Evolutionary conservation across 1,140 invertebrate species (phyloP).

Genomic region (Trinorchestia longiramus): DNA sequence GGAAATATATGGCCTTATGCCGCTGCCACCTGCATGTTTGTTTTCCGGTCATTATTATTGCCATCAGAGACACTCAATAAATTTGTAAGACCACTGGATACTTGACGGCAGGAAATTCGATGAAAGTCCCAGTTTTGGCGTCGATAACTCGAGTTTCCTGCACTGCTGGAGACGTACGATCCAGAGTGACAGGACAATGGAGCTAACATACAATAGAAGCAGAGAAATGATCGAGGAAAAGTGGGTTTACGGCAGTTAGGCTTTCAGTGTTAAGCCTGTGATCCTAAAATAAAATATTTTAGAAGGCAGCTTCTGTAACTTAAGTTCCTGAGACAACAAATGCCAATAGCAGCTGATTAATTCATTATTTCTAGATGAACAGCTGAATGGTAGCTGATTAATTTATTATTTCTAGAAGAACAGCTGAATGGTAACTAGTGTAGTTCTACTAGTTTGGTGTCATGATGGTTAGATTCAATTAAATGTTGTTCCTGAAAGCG

Average conservation of each 20-base stretch:
- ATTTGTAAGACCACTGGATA: constrained; percentile 6
- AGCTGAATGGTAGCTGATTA: too few species aligned
- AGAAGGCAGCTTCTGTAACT: not conserved
- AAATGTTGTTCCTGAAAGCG: too few species aligned
- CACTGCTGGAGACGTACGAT: not conserved
- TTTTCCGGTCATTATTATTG: constrained; percentile 45
- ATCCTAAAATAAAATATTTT: not conserved
- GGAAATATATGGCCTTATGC: not conserved
- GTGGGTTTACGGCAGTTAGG: not conserved
- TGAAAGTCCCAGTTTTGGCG: constrained; percentile 32
- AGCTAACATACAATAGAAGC: not conserved
- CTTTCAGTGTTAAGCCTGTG: not conserved
- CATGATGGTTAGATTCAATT: too few species aligned
- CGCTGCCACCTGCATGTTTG: constrained; percentile 29
- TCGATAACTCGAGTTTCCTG: constrained; percentile 27
- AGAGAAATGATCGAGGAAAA: not conserved
- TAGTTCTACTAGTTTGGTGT: too few species aligned
- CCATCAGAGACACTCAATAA: constrained; percentile 43
- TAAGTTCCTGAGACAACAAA: not conserved
- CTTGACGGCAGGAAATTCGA: constrained; percentile 46
- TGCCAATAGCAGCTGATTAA: too few species aligned
- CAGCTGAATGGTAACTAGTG: too few species aligned
- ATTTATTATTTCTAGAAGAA: too few species aligned
- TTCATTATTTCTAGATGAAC: too few species aligned
- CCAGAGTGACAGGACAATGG: not conserved